A percentile compares a stretch with the other conserved stretches of the same genome.
Evolutionary conservation across 2,113 vertebrate species (phyloP).

Genomic region (Chunga burmeisteri): DNA sequence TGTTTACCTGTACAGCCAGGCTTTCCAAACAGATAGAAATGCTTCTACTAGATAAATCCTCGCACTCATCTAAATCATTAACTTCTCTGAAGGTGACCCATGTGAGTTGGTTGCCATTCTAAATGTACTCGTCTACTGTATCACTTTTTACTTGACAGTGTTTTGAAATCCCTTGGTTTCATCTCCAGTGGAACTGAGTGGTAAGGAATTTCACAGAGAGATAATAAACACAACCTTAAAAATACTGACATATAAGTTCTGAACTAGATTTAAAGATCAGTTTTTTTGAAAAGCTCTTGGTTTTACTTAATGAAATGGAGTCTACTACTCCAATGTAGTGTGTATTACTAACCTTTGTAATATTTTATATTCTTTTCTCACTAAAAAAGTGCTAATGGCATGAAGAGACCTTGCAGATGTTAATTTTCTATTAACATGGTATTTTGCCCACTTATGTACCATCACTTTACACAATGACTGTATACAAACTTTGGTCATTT

Average conservation of each 20-base stretch:
- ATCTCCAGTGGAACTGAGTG: background rate
- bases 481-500: background rate
- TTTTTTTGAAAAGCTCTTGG: rapidly evolving
- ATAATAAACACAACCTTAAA: background rate
- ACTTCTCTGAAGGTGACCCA: background rate
- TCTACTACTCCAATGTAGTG: rapidly evolving
- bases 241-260: background rate
- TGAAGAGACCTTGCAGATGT: background rate
- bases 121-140: background rate
- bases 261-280: background rate
- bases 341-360: background rate
- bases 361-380: background rate
- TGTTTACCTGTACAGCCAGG: background rate
- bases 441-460: background rate
- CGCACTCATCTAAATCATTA: background rate
- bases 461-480: background rate
- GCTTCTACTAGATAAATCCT: background rate
- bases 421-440: background rate
- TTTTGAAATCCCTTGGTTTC: background rate
- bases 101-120: background rate
- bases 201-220: background rate
- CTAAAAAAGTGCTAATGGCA: background rate
- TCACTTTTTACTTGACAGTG: background rate
- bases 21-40: background rate
- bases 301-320: background rate